Percentiles rank a stretch among this genome's conserved stretches.
These are phyloP conservation scores for Pluvialis apricaria DNA, from an alignment of 2,113 vertebrate genomes.

Conservation along the genomic window DNA sequence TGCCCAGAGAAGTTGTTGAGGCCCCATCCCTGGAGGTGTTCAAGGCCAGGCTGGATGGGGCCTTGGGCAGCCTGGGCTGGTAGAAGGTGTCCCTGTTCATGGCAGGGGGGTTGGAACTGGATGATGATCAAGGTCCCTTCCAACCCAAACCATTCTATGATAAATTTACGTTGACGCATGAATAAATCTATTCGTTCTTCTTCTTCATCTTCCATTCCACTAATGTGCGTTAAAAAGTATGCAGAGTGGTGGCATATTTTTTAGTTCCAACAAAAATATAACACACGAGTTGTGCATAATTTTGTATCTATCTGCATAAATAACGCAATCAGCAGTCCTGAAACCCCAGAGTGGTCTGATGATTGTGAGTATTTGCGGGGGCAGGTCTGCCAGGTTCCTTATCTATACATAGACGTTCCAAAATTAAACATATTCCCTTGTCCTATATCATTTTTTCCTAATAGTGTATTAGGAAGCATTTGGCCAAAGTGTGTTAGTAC, in stretches of 20 bases:
- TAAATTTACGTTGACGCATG: not conserved
- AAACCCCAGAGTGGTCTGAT: not conserved
- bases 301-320: not conserved
- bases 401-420: not conserved
- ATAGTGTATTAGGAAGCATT: not conserved
- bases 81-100: no score
- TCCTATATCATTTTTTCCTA: not conserved
- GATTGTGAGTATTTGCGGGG: not conserved
- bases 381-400: not conserved
- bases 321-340: not conserved
- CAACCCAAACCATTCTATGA: no score
- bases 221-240: not conserved
- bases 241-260: fast-evolving
- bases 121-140: no score
- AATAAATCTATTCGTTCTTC: no score
- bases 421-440: not conserved
- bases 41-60: no score
- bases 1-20: no score
- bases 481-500: not conserved
- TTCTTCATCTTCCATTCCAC: no score
- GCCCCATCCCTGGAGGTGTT: no score
- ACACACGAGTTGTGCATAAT: not conserved
- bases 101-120: no score
- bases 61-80: no score
- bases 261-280: not conserved